These are phyloP conservation scores for Drosophila meridiana DNA, from an alignment of 2,888 invertebrate genomes.

Conservation along the genomic window DNA sequence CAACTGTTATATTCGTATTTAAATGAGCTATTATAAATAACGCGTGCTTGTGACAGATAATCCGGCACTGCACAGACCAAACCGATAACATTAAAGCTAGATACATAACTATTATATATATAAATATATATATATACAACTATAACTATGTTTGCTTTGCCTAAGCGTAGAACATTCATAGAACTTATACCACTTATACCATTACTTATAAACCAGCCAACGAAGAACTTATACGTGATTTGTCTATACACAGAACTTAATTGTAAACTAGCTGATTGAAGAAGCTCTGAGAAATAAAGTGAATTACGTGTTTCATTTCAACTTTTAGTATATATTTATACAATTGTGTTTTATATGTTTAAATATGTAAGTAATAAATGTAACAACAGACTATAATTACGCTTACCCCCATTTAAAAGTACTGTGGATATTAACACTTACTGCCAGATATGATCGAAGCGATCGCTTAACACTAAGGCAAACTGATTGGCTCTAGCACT, in stretches of 20 bases:
- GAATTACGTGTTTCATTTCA: slow-evolving; percentile 19
- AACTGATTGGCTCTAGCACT: slow-evolving; percentile 56
- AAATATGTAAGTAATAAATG: slow-evolving; percentile 50
- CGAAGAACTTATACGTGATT: slow-evolving; percentile 16
- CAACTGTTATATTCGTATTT: slow-evolving; percentile 12
- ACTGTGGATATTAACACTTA: slow-evolving; percentile 48
- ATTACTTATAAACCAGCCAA: slow-evolving; percentile 14
- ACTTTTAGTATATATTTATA: slow-evolving; percentile 21
- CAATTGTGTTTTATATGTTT: slow-evolving; percentile 9
- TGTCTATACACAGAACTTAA: slow-evolving; percentile 7
- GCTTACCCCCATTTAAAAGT: slow-evolving; percentile 64
- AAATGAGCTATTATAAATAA: background rate
- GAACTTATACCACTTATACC: background rate
- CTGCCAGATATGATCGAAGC: slow-evolving; percentile 37
- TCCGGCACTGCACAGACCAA: slow-evolving; percentile 2
- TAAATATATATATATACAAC: no score
- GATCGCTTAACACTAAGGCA: slow-evolving; percentile 66
- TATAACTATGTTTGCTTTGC: slow-evolving; percentile 8
- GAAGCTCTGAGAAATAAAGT: slow-evolving; percentile 38
- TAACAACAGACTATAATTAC: slow-evolving; percentile 63
- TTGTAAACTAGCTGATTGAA: slow-evolving; percentile 15
- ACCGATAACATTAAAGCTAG: background rate
- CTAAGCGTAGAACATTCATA: slow-evolving; percentile 3
- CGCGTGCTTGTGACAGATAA: slow-evolving; percentile 10
- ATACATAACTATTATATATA: slow-evolving; percentile 14